Conservation (phyloP, 2,888 invertebrate genomes). For the Pecten maximus region DNA sequence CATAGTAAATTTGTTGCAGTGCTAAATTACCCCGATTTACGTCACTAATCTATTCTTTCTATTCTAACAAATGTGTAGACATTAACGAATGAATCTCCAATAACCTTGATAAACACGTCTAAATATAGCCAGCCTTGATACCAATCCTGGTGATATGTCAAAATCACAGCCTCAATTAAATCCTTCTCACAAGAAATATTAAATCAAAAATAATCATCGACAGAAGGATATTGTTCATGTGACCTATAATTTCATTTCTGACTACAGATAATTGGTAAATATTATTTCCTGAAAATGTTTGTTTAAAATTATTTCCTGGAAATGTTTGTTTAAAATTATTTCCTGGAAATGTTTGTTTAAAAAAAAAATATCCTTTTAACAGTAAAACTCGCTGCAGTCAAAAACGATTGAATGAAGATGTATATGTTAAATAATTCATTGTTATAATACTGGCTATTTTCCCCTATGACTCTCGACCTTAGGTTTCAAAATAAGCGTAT, state of each 20-base stretch:
- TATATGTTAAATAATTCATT: neutral
- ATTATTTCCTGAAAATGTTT: neutral
- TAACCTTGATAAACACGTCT: constrained; percentile 22
- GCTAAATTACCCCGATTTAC: constrained; percentile 23
- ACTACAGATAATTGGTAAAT: neutral
- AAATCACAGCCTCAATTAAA: constrained; percentile 15
- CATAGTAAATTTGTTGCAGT: neutral
- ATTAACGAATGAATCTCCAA: constrained; percentile 7
- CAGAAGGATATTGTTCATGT: neutral
- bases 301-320: neutral
- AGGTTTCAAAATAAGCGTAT: neutral
- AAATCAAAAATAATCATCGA: neutral
- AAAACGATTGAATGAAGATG: neutral
- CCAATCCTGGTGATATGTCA: neutral
- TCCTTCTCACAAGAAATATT: neutral
- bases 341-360: neutral
- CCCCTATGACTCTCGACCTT: neutral
- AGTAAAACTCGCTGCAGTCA: neutral
- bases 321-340: neutral
- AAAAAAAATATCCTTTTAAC: neutral
- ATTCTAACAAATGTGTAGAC: constrained; percentile 19
- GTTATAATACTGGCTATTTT: neutral
- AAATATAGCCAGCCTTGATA: constrained; percentile 12
- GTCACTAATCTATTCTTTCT: neutral
- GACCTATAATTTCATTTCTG: neutral